A percentile compares a stretch with the other conserved stretches of the same genome.
Evolutionary conservation across 2,888 invertebrate genomes (phyloP).

Genomic region (Sphaerophoria taeniata): DNA sequence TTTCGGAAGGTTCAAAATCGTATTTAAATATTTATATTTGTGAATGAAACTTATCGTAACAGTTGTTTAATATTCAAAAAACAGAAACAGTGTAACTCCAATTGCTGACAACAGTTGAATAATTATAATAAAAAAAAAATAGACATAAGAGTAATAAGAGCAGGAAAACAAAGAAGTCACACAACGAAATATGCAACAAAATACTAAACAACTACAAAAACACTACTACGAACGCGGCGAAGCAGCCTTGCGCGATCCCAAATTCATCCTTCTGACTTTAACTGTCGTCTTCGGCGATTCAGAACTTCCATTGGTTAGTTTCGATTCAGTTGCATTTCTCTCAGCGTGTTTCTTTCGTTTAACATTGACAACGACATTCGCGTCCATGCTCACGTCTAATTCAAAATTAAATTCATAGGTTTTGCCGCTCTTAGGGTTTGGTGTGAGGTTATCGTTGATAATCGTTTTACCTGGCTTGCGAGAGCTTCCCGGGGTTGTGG

Average conservation of each 20-base stretch:
- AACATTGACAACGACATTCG: constrained; percentile 82
- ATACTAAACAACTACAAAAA: background rate
- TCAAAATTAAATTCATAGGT: constrained; percentile 82
- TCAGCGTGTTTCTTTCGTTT: constrained; percentile 80
- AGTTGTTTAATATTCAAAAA: background rate
- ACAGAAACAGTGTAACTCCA: constrained; percentile 18
- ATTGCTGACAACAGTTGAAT: constrained; percentile 11
- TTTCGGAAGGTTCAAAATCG: too few relatives aligned
- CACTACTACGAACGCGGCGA: constrained; percentile 32
- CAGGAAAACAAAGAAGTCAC: constrained; percentile 16
- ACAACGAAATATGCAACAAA: constrained; percentile 33
- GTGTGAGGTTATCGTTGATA: constrained; percentile 81
- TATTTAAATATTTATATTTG: too few relatives aligned
- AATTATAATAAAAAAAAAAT: constrained; percentile 26
- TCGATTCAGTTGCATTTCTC: constrained; percentile 6
- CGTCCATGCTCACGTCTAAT: constrained; percentile 82
- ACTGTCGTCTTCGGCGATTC: constrained; percentile 78
- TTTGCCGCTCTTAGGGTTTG: constrained; percentile 80
- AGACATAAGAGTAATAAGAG: background rate
- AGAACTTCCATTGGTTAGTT: constrained; percentile 21
- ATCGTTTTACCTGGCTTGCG: constrained; percentile 80
- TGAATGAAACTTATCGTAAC: constrained; percentile 1
- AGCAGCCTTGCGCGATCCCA: background rate
- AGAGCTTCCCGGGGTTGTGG: constrained; percentile 66
- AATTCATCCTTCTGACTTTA: constrained; percentile 78